Conservation (phyloP, 2,113 vertebrate species). For the Leucosticte australis region DNA sequence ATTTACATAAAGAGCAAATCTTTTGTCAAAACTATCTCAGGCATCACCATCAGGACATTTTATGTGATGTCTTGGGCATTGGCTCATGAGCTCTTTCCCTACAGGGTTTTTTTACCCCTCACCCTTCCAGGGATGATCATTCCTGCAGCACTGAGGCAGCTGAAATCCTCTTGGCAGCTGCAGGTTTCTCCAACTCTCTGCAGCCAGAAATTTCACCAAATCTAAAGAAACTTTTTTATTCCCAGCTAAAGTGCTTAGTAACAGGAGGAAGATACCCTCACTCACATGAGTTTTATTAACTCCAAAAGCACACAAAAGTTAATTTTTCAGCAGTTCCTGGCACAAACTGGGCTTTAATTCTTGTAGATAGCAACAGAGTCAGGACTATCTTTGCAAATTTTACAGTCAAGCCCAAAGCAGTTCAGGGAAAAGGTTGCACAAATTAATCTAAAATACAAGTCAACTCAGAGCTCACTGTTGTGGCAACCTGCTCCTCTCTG, state of each 20-base stretch:
- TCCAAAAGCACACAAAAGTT: neutral
- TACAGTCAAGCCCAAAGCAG: neutral
- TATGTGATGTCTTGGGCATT: neutral
- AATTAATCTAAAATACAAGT: neutral
- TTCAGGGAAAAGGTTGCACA: neutral
- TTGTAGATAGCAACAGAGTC: neutral
- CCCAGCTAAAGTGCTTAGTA: neutral
- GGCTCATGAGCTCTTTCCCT: neutral
- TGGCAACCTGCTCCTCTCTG: neutral
- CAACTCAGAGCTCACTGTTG: neutral
- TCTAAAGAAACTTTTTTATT: neutral
- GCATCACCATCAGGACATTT: neutral
- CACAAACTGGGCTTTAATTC: neutral
- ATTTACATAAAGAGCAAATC: neutral
- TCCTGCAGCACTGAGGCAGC: neutral
- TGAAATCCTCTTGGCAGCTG: neutral
- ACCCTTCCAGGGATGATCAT: neutral
- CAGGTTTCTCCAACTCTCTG: neutral
- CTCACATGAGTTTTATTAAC: accelerated
- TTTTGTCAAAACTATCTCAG: neutral
- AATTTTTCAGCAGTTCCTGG: neutral
- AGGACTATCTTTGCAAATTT: neutral
- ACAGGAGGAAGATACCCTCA: neutral
- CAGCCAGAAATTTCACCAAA: neutral
- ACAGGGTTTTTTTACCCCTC: neutral